These are phyloP conservation scores for Lophura swinhoii DNA, from an alignment of 2,797 vertebrate genomes.

Conservation along the genomic window DNA sequence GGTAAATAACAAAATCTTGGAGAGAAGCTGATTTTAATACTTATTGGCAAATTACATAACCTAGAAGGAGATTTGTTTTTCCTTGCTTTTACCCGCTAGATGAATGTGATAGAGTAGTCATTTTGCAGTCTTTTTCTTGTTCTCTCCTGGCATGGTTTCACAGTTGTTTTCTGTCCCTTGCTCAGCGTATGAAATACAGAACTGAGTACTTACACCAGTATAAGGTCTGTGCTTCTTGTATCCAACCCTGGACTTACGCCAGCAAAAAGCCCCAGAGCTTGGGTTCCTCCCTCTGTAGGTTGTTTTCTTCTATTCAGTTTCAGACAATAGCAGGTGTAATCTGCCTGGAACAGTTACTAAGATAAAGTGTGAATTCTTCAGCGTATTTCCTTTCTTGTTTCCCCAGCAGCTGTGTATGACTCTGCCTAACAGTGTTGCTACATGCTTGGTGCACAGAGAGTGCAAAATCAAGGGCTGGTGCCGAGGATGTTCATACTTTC, in stretches of 20 bases:
- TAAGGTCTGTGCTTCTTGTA: neutral
- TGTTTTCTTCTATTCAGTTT: neutral
- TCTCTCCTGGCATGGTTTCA: neutral
- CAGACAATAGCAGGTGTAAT: neutral
- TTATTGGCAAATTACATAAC: neutral
- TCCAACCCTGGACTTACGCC: neutral
- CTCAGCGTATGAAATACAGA: neutral
- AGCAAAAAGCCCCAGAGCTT: neutral
- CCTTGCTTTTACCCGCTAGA: neutral
- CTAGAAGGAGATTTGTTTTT: neutral
- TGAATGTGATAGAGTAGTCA: neutral
- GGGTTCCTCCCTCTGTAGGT: neutral
- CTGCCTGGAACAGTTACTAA: neutral
- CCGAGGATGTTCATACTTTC: neutral
- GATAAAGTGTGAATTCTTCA: neutral
- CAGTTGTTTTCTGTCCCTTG: neutral
- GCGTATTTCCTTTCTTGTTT: neutral
- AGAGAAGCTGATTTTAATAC: neutral
- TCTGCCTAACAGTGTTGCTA: neutral
- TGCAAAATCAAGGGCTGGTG: neutral
- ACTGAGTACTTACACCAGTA: neutral
- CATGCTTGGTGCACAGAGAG: neutral
- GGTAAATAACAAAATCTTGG: neutral
- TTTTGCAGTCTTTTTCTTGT: neutral
- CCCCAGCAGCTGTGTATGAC: neutral